Evolutionary conservation across 2,797 vertebrate genomes (phyloP), one percentile per base, ranked within the genome.

Genomic region (Triplophysa bombifrons): DNA sequence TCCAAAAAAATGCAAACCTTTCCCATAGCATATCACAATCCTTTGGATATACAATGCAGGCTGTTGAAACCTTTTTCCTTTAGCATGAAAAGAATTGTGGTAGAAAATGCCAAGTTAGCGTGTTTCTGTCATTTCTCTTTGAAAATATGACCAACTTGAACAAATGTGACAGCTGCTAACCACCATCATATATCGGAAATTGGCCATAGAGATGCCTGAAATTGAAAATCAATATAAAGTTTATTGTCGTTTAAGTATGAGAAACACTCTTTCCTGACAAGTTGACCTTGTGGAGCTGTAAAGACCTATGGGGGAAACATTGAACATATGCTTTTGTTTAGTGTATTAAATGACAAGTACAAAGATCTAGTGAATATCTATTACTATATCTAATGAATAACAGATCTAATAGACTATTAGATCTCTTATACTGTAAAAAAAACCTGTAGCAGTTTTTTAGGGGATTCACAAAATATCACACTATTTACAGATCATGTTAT

Each of bases 151-250:
- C 46, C 38, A 51, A 48, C 44, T 20, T 81, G 34, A 75, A 58
- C 63, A 72, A 75, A 78, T 46, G n/a, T 78, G 66, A 41, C 66
- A 72, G 71, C 53, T 73, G 67, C 51, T 75, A 78, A 51, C 38
- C 25, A 17, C 50, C 60, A 74, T 68, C 58, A 78, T 61, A 75
- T 76, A 53, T 82, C 16, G 30, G 56, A 78, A 80, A 72, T 72
- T 69, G 64, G 72, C 75, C 64, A 72, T 64, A n/a, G 55, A 70
- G 25, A 65, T 75, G 69, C 13, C 53, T 79, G 46, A 76, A 76
- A 84, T 63, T 83, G 78, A 82, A 84, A 86, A 84, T 84, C 72
- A 66, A 84, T 84, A 50, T 46, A 58, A 46, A 78, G 69, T 55
- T 38, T 71, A 61, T 61, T 55, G 69, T 20, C 4, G 14, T 61